These are phyloP conservation scores for Cottus gobio DNA, from an alignment of 2,113 vertebrate genomes.

Conservation along the genomic window DNA sequence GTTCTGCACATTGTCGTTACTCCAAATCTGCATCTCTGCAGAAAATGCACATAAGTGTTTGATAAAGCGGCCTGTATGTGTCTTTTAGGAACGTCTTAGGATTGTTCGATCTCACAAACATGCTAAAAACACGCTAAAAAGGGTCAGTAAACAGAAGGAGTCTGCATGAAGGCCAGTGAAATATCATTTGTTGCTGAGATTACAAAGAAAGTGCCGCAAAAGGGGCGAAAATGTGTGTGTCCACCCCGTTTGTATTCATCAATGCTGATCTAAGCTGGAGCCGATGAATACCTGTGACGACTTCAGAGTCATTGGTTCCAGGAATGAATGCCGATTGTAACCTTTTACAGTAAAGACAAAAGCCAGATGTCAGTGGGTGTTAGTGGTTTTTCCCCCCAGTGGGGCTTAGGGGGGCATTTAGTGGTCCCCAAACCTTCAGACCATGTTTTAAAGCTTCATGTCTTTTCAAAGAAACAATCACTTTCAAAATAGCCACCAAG, in stretches of 20 bases:
- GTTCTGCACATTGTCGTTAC: slow-evolving; percentile 9
- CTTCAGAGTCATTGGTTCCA: neutral
- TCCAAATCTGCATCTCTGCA: slow-evolving; percentile 17
- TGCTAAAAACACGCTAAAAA: too few relatives aligned
- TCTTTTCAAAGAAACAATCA: neutral
- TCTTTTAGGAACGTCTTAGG: neutral
- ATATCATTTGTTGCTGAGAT: neutral
- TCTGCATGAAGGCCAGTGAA: neutral
- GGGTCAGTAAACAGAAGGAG: neutral
- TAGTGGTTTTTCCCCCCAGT: neutral
- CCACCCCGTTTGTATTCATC: neutral
- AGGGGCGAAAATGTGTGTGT: neutral
- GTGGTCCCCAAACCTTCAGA: neutral
- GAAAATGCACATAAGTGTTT: neutral
- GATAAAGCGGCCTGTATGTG: neutral
- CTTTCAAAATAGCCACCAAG: neutral
- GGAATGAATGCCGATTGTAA: neutral
- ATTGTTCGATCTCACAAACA: neutral
- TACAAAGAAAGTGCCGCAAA: neutral
- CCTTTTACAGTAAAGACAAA: neutral
- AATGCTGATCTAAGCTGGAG: neutral
- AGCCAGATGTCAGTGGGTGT: neutral
- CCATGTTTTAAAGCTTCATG: neutral
- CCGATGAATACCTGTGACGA: neutral
- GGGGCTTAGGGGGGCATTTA: neutral